Base-by-base conservation (phyloP, 2,113 vertebrate species). In the Andinoacara biseriatus region DNA sequence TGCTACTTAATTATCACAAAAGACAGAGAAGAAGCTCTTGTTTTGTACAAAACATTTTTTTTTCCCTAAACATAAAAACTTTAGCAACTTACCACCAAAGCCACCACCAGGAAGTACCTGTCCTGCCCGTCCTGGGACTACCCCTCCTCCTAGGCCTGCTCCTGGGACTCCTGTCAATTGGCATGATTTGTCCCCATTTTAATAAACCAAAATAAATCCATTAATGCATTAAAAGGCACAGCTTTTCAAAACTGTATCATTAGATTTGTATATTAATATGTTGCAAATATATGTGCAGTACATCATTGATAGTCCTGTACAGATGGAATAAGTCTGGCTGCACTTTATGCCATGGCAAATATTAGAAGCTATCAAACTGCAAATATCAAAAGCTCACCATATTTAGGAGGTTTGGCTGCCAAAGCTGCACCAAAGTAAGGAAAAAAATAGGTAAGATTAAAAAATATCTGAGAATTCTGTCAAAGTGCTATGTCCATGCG, bases 401-500 rank as follows among this genome's bases (percentile, higher is more conserved):
- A 93, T 83, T 91, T 89, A 63, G 91, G 89, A 81, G 93, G 89
- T 82, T 90, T 88, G 63, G 63, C 74, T 1, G 81, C 83, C 56
- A 92, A 67, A 54, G 91, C 93, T 93, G 82, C 22, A 85, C 59
- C 33, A 86, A 18, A 81, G 84, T 18, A 80, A 56, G 2, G 14
- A 56, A 4, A 61, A 33, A 40, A 74, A 22, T 17, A 46, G 13
- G 33, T 61, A 40, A 26, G 29, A 78, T 78, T 26, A 49, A 63
- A 61, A 83, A 33, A 22, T 61, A 7, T 80, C 43, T 7, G 24
- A 29, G 2, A 24, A 49, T 33, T 62, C 10, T 29, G 1, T 24
- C 3, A 38, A 33, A 65, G 2, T 29, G 54, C 29, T 57, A 78
- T n/a, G 5, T n/a, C 40, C 31, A 9, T 15, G 24, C 3, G 1